Evolutionary conservation across 2,888 invertebrate species (phyloP).

Genomic region (Therioaphis trifolii): DNA sequence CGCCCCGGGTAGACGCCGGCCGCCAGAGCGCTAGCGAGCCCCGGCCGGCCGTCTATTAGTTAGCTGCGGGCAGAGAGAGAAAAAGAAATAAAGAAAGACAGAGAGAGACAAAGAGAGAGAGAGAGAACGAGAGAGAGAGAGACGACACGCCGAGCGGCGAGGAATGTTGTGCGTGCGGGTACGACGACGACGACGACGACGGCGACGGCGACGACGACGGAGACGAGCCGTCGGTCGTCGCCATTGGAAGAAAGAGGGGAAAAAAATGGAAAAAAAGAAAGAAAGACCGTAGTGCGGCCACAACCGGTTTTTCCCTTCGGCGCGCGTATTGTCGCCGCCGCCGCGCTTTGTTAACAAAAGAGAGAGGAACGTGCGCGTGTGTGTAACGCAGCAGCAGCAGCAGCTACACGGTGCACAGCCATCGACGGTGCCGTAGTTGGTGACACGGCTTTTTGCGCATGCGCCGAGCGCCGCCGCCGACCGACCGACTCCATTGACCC

Average conservation of each 20-base stretch:
- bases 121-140: too few species aligned
- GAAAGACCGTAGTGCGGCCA: neutral
- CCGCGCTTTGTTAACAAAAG: constrained; percentile 32
- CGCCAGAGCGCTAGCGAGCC: constrained; percentile 20
- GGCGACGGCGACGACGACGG: neutral
- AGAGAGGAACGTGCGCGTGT: neutral
- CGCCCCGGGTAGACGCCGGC: neutral
- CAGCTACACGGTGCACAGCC: neutral
- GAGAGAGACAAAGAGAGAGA: too few species aligned
- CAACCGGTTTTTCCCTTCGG: constrained; percentile 55
- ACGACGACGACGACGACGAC: neutral
- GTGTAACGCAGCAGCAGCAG: constrained; percentile 1
- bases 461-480: constrained; percentile 11
- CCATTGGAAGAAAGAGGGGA: neutral
- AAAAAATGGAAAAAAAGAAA: neutral
- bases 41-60: neutral
- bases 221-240: neutral
- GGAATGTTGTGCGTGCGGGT: constrained; percentile 40
- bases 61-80: too few species aligned
- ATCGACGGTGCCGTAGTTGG: neutral
- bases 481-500: constrained; percentile 55
- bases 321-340: constrained; percentile 4
- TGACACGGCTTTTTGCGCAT: constrained; percentile 6
- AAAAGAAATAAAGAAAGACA: too few species aligned
- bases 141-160: constrained; percentile 59